Evolutionary conservation across 2,797 vertebrate genomes (phyloP).

Genomic region (Oryzias sinensis): DNA sequence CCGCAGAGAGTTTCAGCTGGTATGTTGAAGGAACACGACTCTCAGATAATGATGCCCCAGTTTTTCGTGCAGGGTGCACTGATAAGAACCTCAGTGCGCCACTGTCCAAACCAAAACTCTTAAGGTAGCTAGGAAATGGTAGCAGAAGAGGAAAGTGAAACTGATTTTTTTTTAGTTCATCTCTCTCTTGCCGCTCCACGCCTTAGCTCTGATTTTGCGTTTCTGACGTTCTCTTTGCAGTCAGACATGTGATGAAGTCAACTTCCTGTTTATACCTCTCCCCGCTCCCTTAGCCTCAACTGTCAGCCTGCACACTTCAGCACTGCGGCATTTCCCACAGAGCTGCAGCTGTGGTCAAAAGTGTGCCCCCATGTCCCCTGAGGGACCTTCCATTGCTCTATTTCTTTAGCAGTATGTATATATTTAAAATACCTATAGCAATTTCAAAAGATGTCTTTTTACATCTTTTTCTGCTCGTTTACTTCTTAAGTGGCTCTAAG

Average conservation of each 20-base stretch:
- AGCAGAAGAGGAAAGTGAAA: constrained; percentile 59
- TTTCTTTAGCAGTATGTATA: constrained; percentile 1
- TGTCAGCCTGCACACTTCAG: constrained; percentile 39
- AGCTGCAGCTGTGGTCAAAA: constrained; percentile 24
- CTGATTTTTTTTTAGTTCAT: constrained; percentile 23
- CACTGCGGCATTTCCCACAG: constrained; percentile 37
- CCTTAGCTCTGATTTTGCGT: constrained; percentile 10
- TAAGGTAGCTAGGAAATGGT: neutral
- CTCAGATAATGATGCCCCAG: neutral
- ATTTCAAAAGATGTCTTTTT: neutral
- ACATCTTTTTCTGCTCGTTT: neutral
- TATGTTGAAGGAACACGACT: constrained; percentile 61
- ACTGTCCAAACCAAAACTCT: neutral
- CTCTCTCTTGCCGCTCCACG: constrained; percentile 19
- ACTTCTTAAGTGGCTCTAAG: neutral
- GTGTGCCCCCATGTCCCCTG: constrained; percentile 1
- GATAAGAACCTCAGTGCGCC: neutral
- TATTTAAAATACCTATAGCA: constrained; percentile 5
- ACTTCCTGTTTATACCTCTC: constrained; percentile 73
- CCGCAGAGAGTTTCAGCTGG: constrained; percentile 97
- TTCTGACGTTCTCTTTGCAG: constrained; percentile 11
- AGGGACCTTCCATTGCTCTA: constrained; percentile 6
- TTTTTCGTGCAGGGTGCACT: neutral
- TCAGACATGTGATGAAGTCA: constrained; percentile 63
- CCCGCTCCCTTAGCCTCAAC: constrained; percentile 33